phyloP scores from a whole-genome alignment of 1,140 invertebrate genomes.

The Portunus trituberculatus region DNA sequence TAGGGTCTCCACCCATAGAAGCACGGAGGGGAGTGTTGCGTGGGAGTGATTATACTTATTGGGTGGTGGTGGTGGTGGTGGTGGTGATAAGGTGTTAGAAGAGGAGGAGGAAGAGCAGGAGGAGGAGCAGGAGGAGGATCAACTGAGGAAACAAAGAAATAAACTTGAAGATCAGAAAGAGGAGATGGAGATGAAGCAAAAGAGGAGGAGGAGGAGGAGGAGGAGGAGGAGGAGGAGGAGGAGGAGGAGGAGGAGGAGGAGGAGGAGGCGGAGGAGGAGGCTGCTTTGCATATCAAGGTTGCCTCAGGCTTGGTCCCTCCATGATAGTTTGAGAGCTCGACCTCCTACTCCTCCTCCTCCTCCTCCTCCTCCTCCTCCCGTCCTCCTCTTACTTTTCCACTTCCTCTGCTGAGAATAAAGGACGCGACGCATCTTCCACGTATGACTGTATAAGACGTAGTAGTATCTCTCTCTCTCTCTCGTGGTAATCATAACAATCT shows the following conservation, averaged over 20 bases:
- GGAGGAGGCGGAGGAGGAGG: background rate
- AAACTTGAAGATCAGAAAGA: background rate
- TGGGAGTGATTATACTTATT: too few relatives aligned
- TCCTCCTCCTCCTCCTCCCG: background rate
- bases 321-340: conserved; percentile 1
- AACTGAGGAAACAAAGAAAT: background rate
- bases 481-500: background rate
- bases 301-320: conserved; percentile 16
- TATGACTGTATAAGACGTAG: background rate
- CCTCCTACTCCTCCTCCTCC: background rate
- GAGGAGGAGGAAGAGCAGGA: too few relatives aligned
- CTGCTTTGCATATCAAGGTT: conserved; percentile 12
- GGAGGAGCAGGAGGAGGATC: background rate
- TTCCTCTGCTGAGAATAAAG: background rate
- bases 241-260: background rate
- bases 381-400: background rate
- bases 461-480: background rate
- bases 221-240: background rate
- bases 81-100: too few relatives aligned
- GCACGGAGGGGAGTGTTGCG: too few relatives aligned
- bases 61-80: too few relatives aligned
- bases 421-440: background rate
- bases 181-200: background rate
- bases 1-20: too few relatives aligned
- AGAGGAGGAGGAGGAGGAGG: background rate